phyloP scores from a whole-genome alignment of 2,113 vertebrate genomes.

The Panthera tigris region DNA sequence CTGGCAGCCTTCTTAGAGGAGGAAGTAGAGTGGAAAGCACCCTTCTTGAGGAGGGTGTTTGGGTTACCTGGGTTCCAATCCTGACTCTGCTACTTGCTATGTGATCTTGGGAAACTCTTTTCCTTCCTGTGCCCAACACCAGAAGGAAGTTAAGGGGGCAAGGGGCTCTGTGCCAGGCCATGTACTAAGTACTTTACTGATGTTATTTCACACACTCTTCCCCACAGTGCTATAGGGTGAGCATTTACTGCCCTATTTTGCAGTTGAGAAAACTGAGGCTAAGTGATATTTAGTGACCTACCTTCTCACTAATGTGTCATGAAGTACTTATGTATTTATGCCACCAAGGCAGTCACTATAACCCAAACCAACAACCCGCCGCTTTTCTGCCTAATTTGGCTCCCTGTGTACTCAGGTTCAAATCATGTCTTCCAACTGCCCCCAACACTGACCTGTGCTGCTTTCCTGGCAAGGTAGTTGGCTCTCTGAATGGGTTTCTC shows the following conservation, averaged over 20 bases:
- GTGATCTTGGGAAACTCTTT: slow-evolving; percentile 11
- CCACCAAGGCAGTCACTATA: slow-evolving; percentile 37
- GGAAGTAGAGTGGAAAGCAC: neutral
- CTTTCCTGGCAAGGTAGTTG: neutral
- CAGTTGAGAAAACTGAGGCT: slow-evolving; percentile 51
- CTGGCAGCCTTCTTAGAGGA: slow-evolving; percentile 1
- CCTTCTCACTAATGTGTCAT: slow-evolving; percentile 19
- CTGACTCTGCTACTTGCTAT: neutral
- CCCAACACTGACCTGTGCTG: neutral
- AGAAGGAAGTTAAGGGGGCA: neutral
- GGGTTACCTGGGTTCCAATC: neutral
- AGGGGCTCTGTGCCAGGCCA: neutral
- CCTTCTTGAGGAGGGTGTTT: neutral
- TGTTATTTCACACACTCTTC: neutral
- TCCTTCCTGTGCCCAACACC: neutral
- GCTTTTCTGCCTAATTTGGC: neutral
- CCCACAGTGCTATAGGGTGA: neutral
- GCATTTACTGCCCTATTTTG: neutral
- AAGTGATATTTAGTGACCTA: neutral
- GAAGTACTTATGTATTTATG: neutral
- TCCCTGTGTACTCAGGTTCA: slow-evolving; percentile 23
- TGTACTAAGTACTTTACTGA: neutral
- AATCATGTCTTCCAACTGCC: neutral
- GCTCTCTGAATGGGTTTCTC: neutral
- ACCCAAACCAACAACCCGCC: neutral